These are phyloP conservation scores for Anoplopoma fimbria DNA, from an alignment of 2,113 vertebrate genomes.

Conservation along the genomic window DNA sequence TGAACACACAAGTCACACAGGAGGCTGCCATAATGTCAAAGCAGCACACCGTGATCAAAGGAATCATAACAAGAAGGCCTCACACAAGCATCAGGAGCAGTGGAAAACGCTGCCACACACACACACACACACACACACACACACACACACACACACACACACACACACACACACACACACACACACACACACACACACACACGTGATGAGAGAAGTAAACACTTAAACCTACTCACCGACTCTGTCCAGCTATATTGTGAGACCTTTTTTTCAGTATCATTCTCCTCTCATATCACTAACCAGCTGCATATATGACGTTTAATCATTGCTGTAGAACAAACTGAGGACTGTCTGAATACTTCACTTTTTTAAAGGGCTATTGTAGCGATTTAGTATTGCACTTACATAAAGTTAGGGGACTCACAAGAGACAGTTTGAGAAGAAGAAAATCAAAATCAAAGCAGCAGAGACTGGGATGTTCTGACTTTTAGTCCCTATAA, in stretches of 20 bases:
- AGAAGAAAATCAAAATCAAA: neutral
- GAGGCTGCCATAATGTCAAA: conserved; percentile 49
- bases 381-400: neutral
- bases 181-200: neutral
- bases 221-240: neutral
- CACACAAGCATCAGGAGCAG: conserved; percentile 2
- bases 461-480: neutral
- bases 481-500: neutral
- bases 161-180: too few relatives aligned
- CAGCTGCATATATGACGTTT: neutral
- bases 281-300: neutral
- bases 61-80: conserved; percentile 39
- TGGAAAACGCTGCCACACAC: too few relatives aligned
- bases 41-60: conserved; percentile 41
- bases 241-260: neutral
- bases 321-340: neutral
- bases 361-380: neutral
- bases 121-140: too few relatives aligned
- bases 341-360: neutral
- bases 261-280: neutral
- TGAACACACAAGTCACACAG: conserved; percentile 57
- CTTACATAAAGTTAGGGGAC: too few relatives aligned
- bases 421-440: neutral
- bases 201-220: conserved; percentile 20
- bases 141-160: too few relatives aligned